Percentiles rank a stretch among this genome's conserved stretches.
phyloP scores from a whole-genome alignment of 2,888 invertebrate species.

The Athalia circularis region DNA sequence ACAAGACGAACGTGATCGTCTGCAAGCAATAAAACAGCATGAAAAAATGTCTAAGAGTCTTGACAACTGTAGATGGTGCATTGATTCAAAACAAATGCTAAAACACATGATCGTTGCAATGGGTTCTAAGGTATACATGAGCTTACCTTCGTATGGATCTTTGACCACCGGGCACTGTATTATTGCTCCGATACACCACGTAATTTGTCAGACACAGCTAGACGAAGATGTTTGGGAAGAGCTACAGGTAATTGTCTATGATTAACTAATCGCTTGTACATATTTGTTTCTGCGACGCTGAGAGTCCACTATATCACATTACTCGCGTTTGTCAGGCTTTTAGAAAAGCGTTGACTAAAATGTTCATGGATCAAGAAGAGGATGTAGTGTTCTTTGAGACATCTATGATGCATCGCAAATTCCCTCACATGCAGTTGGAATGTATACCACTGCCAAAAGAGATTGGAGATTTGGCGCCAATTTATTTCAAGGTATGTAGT shows the following conservation, averaged over 20 bases:
- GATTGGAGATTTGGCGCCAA: conserved; percentile 91
- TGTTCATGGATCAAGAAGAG: conserved; percentile 84
- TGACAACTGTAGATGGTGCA: conserved; percentile 89
- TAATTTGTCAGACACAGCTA: conserved; percentile 85
- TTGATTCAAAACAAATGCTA: conserved; percentile 86
- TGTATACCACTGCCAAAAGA: conserved; percentile 92
- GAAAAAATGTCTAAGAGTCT: conserved; percentile 81
- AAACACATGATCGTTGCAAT: conserved; percentile 91
- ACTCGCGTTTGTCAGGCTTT: conserved; percentile 78
- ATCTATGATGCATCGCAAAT: conserved; percentile 82
- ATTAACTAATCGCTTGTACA: background rate
- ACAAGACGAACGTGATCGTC: conserved; percentile 79
- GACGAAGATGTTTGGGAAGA: conserved; percentile 98
- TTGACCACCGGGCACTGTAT: conserved; percentile 91
- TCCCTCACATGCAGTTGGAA: conserved; percentile 91
- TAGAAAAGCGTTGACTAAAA: conserved; percentile 84
- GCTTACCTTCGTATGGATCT: conserved; percentile 87
- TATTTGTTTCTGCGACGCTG: background rate
- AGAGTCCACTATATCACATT: background rate
- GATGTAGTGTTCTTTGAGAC: conserved; percentile 95
- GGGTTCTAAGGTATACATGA: conserved; percentile 88
- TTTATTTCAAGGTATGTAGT: conserved; percentile 89
- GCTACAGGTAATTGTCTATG: conserved; percentile 78
- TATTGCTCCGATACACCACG: conserved; percentile 89
- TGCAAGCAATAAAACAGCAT: conserved; percentile 85